Evolutionary conservation across 2,888 invertebrate genomes (phyloP), one percentile per base, ranked within the genome.

Genomic region (Temnothorax unifasciatus): DNA sequence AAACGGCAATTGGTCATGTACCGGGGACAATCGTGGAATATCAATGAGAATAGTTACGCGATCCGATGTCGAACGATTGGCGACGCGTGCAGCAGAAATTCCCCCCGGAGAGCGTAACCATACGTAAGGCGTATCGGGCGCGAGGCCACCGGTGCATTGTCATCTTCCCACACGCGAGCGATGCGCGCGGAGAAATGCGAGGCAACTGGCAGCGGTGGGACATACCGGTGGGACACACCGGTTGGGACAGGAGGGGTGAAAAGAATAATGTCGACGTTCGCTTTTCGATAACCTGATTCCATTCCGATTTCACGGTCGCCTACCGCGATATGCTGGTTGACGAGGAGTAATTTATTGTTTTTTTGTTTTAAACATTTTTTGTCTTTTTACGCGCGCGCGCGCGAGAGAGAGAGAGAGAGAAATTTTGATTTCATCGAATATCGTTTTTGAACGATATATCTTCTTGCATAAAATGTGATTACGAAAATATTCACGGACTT

Each of bases 81-180:
- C 63, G 73, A 74, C 86, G 83, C 73, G 86, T 71, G 83, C 81
- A 66, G 74, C 69, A 82, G 83, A 88, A 88, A 29, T 87, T 88
- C 83, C 85, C 83, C 86, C 75, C 61, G 74, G 82, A 84, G 82
- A 68, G 82, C 81, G 88, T 83, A 87, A 87, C 84, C 44, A 38
- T 83, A 85, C 86, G 81, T 86, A 86, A 90, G 86, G 82, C 88
- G 87, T 91, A 92, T 92, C 90, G 92, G 87, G 92, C 91, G 91
- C 92, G 92, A 92, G 92, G 92, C 89, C 92, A 88, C 85, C 86
- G 86, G 92, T 92, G 90, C 92, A 92, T 92, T 92, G 92, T 92
- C 92, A 92, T 92, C 92, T 91, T 92, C 92, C 92, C 91, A 92
- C 92, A 90, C 91, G 85, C 88, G 38, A 21, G 85, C 87, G 86